Conservation (phyloP, 2,888 invertebrate genomes). For the Amphipyra tragopoginis region DNA sequence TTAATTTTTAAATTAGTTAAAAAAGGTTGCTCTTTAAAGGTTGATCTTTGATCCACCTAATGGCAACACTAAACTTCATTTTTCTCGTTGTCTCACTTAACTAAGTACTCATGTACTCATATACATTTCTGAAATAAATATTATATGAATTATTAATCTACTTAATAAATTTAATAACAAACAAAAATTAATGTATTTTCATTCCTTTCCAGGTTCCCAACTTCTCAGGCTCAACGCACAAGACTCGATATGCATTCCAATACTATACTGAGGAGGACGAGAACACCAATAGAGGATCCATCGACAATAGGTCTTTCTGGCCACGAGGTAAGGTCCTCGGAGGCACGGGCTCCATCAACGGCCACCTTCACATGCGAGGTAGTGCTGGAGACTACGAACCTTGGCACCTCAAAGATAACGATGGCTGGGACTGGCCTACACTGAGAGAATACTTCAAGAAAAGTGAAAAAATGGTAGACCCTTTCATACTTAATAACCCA, state of each 20-base stretch:
- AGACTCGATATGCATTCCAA: conserved; percentile 73
- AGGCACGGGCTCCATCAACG: conserved; percentile 84
- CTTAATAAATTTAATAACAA: too few species aligned
- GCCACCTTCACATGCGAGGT: conserved; percentile 81
- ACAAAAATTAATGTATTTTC: background rate
- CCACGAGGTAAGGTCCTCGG: conserved; percentile 82
- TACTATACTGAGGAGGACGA: conserved; percentile 80
- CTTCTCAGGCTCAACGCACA: conserved; percentile 75
- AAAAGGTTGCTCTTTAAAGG: too few species aligned
- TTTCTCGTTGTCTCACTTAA: too few species aligned
- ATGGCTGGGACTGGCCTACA: conserved; percentile 83
- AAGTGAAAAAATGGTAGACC: conserved; percentile 81
- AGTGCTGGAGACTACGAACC: conserved; percentile 78
- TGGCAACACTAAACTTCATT: too few species aligned
- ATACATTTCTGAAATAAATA: too few species aligned
- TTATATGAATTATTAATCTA: too few species aligned
- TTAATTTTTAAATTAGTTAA: too few species aligned
- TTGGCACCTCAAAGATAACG: conserved; percentile 76
- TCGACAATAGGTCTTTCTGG: conserved; percentile 77
- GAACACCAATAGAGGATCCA: conserved; percentile 70
- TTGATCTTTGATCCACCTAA: too few species aligned
- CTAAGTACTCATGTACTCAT: too few species aligned
- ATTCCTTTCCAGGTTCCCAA: conserved; percentile 77
- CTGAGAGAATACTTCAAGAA: conserved; percentile 81
- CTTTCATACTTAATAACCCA: conserved; percentile 77